Percentiles rank a stretch among this genome's conserved stretches.
Evolutionary conservation across 2,888 invertebrate genomes (phyloP).

Genomic region (Andrena flavipes): DNA sequence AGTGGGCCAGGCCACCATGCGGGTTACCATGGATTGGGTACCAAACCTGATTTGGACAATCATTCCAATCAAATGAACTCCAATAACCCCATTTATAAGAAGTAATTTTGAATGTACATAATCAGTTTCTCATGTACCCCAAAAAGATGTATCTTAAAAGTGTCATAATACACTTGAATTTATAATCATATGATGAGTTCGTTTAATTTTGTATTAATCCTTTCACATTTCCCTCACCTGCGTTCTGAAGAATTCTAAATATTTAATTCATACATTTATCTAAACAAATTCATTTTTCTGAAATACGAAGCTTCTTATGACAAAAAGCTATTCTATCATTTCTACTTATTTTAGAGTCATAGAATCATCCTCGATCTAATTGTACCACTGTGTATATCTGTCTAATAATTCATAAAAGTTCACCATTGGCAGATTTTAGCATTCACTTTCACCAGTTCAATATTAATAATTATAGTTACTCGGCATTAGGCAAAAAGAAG

Average conservation of each 20-base stretch:
- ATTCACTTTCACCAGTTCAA: too few species aligned
- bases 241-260: not conserved
- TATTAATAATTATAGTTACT: too few species aligned
- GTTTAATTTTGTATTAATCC: not conserved
- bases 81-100: slow-evolving; percentile 62
- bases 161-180: not conserved
- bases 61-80: slow-evolving; percentile 79
- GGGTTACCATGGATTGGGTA: slow-evolving; percentile 75
- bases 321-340: too few species aligned
- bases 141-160: not conserved
- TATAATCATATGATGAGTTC: not conserved
- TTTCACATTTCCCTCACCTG: not conserved
- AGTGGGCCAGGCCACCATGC: not conserved
- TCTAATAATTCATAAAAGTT: not conserved
- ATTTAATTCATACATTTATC: too few species aligned
- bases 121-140: not conserved
- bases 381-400: too few species aligned
- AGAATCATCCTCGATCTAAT: not conserved
- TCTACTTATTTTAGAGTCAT: not conserved
- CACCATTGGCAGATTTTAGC: not conserved
- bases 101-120: slow-evolving; percentile 5
- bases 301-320: too few species aligned
- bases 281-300: too few species aligned
- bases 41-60: slow-evolving; percentile 75
- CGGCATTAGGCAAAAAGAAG: too few species aligned